Base-by-base conservation (phyloP, 2,888 invertebrate species). In the Molanna angustata region DNA sequence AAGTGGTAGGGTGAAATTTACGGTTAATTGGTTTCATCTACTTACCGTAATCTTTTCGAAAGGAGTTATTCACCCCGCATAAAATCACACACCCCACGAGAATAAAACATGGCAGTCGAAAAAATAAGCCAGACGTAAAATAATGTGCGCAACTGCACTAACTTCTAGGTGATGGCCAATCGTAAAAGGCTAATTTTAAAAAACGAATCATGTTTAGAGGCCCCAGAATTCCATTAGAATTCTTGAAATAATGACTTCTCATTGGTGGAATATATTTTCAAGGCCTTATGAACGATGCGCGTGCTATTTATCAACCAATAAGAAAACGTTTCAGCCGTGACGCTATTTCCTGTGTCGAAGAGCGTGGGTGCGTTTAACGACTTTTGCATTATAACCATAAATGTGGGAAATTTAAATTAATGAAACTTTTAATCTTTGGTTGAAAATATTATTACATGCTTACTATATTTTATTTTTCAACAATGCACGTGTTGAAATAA, bases 21-120 rank as follows among this genome's bases (percentile, higher is more conserved):
- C 65, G 61, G 49, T 40, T 59, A 61, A 65, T 56, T 62, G 65
- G 62, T 63, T 31, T 39, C 64, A 60, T 56, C 56, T 60, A 61
- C 76, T 75, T 66, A 76, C 76, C 73, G 70, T 70, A 70, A 69
- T 64, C 64, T 69, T 66, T 72, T 66, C 69, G 67, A 67, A 68
- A 66, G 73, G 43, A 72, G 72, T 71, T 71, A 43, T 56, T 56
- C 45, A 56, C 52, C 49, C 52, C 56, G 69, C 67, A 46, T 69
- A 70, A 67, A 72, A 69, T 74, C 72, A 73, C 70, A 73, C 74
- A 84, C 82, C 84, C 83, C 83, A 82, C 80, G 79, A 79, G 80
- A 83, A 80, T 81, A 83, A 84, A 86, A 85, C 85, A 86, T 86
- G 86, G 85, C 85, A 84, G 82, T 73, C 74, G 67, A 67, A 69